These are phyloP conservation scores for Barbus barbus DNA, from an alignment of 2,113 vertebrate species.

Conservation along the genomic window DNA sequence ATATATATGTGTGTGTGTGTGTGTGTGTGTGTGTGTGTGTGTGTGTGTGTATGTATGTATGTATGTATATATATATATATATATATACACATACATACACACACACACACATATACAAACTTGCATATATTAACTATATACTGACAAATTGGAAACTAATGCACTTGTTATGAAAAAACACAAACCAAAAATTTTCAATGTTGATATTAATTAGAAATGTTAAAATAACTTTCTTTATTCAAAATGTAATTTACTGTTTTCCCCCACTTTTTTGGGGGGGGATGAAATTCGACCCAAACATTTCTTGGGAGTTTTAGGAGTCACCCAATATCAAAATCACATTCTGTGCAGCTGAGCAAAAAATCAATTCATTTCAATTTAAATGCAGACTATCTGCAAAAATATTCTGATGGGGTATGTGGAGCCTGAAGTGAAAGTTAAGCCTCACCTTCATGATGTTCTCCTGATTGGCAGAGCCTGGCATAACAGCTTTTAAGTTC, in stretches of 20 bases:
- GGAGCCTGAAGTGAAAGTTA: constrained; percentile 16
- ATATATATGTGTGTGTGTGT: no score
- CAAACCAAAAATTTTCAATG: no score
- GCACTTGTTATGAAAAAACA: no score
- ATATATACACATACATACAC: not conserved
- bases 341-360: not conserved
- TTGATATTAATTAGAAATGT: no score
- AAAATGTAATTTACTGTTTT: no score
- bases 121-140: no score
- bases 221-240: no score
- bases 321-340: not conserved
- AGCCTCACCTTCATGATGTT: constrained; percentile 42
- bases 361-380: not conserved
- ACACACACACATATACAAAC: not conserved
- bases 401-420: not conserved
- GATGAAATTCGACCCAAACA: not conserved
- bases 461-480: constrained; percentile 32
- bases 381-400: not conserved
- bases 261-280: no score
- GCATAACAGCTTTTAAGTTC: constrained; percentile 39
- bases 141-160: not conserved
- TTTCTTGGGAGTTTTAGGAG: not conserved
- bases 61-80: no score
- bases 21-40: no score
- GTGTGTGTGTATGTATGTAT: no score